Evolutionary conservation across 2,113 vertebrate species (phyloP).

Genomic region (Meles meles): DNA sequence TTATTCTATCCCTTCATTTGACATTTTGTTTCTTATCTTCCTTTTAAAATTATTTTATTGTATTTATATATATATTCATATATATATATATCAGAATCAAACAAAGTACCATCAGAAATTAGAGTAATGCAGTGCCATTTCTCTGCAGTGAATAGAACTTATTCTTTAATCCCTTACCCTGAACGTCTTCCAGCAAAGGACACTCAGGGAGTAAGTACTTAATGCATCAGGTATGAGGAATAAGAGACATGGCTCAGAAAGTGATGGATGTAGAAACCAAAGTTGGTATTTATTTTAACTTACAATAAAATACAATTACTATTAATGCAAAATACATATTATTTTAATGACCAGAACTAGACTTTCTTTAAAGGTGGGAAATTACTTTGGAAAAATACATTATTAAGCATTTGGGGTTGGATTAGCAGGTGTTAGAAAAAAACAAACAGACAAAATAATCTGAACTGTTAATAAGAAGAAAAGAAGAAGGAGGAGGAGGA

Average conservation of each 20-base stretch:
- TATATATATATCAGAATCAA: neutral
- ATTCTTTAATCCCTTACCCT: neutral
- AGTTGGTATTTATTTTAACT: constrained; percentile 13
- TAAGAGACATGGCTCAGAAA: neutral
- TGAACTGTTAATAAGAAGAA: neutral
- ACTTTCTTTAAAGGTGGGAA: neutral
- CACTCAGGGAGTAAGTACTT: neutral
- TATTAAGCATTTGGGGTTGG: neutral
- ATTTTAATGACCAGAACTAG: constrained; percentile 20
- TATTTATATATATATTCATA: neutral
- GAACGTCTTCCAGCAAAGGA: neutral
- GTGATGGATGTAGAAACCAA: neutral
- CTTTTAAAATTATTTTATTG: neutral
- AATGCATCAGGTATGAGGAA: neutral
- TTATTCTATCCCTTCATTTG: neutral
- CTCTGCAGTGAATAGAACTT: neutral
- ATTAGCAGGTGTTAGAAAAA: neutral
- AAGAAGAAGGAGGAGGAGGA: neutral
- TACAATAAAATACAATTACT: neutral
- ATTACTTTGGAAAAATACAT: neutral
- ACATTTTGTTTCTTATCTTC: neutral
- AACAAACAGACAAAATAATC: neutral
- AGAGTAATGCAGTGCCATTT: neutral
- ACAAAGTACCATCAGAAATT: neutral
- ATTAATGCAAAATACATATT: neutral